Evolutionary conservation across 2,888 invertebrate genomes (phyloP), one percentile per base, ranked within the genome.

Genomic region (Nymphalis polychloros): DNA sequence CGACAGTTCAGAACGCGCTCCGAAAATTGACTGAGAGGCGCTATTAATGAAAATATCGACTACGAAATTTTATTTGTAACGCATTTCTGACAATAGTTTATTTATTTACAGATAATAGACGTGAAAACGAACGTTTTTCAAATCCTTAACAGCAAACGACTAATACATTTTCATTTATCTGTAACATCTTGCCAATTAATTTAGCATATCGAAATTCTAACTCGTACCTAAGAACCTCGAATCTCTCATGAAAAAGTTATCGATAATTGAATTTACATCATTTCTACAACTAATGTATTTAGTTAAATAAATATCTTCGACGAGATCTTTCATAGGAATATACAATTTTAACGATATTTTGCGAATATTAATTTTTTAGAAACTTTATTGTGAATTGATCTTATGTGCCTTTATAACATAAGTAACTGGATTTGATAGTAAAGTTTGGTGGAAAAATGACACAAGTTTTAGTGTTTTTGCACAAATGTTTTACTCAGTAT

Each of bases 1-100:
- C 91, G 87, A 92, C 92, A 78, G 92, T 92, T 81, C 92, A 92
- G 92, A 92, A 92, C 85, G 92, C 92, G 82, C 90, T 92, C 85
- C 86, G 86, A 90, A 92, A 90, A 84, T 84, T 91, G 87, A 92
- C 92, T 92, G 92, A 92, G 81, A 88, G 85, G 79, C 90, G 90
- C 83, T 91, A 86, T 81, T 90, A 79, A 86, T 76, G 76, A 75
- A 75, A 73, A 77, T 75, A 72, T 78, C 73, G 72, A 73, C 67
- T 73, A 64, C 77, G 79, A 78, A 81, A 70, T 70, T 65, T 68
- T 79, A 77, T 83, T 84, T 85, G 84, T 85, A 81, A 82, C 85
- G 88, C 89, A 89, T 89, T 89, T 86, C 83, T 85, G 84, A 79
- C 60, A 48, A 64, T 31, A 59, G 23, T 4, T 48, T 47, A 46